Base-by-base conservation (phyloP, 2,888 invertebrate species). In the Sesia apiformis region DNA sequence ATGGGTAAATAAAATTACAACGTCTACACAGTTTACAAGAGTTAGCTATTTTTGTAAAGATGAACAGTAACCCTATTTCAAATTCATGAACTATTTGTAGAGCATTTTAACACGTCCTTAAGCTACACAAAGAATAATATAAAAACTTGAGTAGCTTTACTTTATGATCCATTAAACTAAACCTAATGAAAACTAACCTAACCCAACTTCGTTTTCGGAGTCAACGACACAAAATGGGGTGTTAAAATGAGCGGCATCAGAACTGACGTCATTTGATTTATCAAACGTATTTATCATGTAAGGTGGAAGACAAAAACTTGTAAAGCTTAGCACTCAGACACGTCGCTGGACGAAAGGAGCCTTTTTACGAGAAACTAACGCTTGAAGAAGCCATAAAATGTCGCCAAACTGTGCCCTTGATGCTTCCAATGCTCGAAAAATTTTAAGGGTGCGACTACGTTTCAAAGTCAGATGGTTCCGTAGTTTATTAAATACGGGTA, bases 321-420 rank as follows among this genome's bases (percentile, higher is more conserved):
- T 66, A 65, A 70, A 71, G 66, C 66, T 63, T 63, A 66, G 60
- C 65, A 62, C 65, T 7, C 39, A 49, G 43, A 52, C 55, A 55
- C 54, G 54, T 50, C 38, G 38, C 4, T 38, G 3, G n/a, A 23
- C 52, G 51, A 52, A 49, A 39, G 46, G 40, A 40, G 38, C 38
- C 42, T 53, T 51, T 53, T 56, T 51, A 39, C n/a, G 4, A 6
- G 38, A 23, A 39, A 8, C 53, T 53, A 39, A 53, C 51, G 53
- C 55, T 56, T 57, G 57, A 60, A 66, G 74, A 76, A 75, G 74
- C 67, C 67, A 74, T 77, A 75, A 76, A 76, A 70, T 69, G 66
- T 69, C 70, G 65, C 64, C 64, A 62, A 64, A 67, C 62, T 60
- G 7, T 38, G 46, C 50, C 38, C 61, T 64, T 60, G 59, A 57